A percentile compares a stretch with the other conserved stretches of the same genome.
phyloP scores from a whole-genome alignment of 1,140 invertebrate species.

The Caenorhabditis elegans region WBcel235 BX284602.5:6475501-6476000 shows the following conservation, averaged over 20 bases:
- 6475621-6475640: not conserved
- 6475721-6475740: not conserved
- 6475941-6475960: not conserved
- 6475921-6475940: not conserved
- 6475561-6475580: not conserved
- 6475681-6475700: not conserved
- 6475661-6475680: no score
- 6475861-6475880: not conserved
- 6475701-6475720: not conserved
- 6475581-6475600: constrained; percentile 18
- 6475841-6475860: not conserved
- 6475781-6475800: not conserved
- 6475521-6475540: not conserved
- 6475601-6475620: constrained; percentile 4
- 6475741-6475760: not conserved
- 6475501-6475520: constrained; percentile 18
- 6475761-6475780: not conserved
- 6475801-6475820: not conserved
- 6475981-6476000: not conserved
- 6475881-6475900: not conserved
- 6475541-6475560: not conserved
- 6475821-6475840: not conserved
- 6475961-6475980: not conserved
- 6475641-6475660: not conserved
- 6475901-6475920: not conserved